Evolutionary conservation across 2,113 vertebrate genomes (phyloP).

Genomic region (Odontesthes bonariensis): DNA sequence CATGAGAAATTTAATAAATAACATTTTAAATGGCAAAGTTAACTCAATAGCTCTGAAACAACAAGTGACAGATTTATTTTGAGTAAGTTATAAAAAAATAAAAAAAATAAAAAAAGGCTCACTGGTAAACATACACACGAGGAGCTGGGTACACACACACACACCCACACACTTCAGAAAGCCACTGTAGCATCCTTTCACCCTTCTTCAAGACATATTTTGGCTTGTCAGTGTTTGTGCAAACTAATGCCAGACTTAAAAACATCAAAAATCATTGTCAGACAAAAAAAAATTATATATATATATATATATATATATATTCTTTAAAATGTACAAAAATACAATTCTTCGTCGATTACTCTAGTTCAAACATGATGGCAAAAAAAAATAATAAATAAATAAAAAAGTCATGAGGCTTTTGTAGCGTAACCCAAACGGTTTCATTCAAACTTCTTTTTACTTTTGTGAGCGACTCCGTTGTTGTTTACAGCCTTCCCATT

Average conservation of each 20-base stretch:
- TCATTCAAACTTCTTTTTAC: slow-evolving; percentile 68
- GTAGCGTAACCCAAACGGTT: neutral
- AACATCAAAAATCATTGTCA: neutral
- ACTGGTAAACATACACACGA: slow-evolving; percentile 11
- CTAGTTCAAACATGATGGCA: too few relatives aligned
- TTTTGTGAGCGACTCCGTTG: slow-evolving; percentile 49
- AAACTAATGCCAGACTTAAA: neutral
- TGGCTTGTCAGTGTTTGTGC: slow-evolving; percentile 6
- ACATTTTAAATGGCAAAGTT: neutral
- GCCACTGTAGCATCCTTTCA: neutral
- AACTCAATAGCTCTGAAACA: too few relatives aligned
- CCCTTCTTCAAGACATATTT: neutral
- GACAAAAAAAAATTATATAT: too few relatives aligned
- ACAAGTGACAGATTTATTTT: neutral
- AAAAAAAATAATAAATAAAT: neutral
- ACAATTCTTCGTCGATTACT: neutral
- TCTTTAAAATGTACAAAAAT: slow-evolving; percentile 6
- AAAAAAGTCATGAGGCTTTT: neutral
- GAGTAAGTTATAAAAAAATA: neutral
- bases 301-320: too few relatives aligned
- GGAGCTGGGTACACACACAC: too few relatives aligned
- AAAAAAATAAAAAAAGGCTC: neutral
- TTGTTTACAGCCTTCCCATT: slow-evolving; percentile 56
- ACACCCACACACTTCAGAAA: neutral
- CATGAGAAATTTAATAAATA: neutral